phyloP scores from a whole-genome alignment of 1,140 invertebrate species.

The Diabrotica undecimpunctata region DNA sequence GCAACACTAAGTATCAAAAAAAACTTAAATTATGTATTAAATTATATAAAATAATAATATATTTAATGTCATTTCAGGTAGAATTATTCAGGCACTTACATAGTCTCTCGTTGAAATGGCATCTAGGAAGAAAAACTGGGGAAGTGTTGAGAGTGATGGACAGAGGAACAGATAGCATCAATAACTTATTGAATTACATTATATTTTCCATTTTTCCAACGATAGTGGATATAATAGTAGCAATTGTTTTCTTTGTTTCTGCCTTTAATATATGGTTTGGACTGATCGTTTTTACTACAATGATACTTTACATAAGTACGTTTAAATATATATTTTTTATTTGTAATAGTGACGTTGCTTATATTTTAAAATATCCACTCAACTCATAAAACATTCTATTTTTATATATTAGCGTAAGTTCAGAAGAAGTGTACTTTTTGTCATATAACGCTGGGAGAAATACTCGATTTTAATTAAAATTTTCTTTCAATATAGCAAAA shows the following conservation, averaged over 20 bases:
- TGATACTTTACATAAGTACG: slow-evolving; percentile 89
- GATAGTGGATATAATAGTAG: slow-evolving; percentile 88
- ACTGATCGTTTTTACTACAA: slow-evolving; percentile 87
- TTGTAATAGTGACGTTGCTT: too few relatives aligned
- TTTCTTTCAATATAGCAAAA: too few relatives aligned
- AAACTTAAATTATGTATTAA: too few relatives aligned
- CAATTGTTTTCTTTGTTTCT: slow-evolving; percentile 82
- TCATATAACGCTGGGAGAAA: too few relatives aligned
- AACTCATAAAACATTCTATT: not conserved
- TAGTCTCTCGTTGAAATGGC: slow-evolving; percentile 82
- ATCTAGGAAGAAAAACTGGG: slow-evolving; percentile 88
- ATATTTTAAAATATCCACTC: too few relatives aligned
- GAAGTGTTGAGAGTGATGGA: slow-evolving; percentile 94
- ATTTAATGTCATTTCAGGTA: slow-evolving; percentile 50
- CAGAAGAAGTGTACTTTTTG: too few relatives aligned
- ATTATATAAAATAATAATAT: too few relatives aligned
- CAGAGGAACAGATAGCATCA: slow-evolving; percentile 90
- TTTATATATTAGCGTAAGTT: not conserved
- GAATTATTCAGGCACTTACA: slow-evolving; percentile 84
- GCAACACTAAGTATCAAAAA: too few relatives aligned
- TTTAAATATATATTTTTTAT: slow-evolving; percentile 23
- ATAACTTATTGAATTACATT: slow-evolving; percentile 86
- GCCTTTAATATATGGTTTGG: slow-evolving; percentile 93
- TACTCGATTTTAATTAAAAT: too few relatives aligned
- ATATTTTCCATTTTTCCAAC: slow-evolving; percentile 87